A percentile compares a stretch with the other conserved stretches of the same genome.
phyloP scores from a whole-genome alignment of 2,797 vertebrate species.

The Micromesistius poutassou region DNA sequence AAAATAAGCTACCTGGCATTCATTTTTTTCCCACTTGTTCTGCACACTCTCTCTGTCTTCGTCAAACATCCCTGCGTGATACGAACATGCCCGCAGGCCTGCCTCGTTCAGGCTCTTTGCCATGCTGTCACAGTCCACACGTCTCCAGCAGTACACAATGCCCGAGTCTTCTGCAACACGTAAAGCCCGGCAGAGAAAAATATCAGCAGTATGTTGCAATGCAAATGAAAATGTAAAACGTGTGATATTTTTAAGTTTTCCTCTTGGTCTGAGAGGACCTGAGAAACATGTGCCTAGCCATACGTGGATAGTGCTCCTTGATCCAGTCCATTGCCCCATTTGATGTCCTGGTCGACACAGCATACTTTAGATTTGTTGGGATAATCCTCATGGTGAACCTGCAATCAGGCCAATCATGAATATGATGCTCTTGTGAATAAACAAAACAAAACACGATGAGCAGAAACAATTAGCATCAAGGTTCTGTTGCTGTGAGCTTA shows the following conservation, averaged over 20 bases:
- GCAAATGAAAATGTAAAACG: no score
- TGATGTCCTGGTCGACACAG: slow-evolving; percentile 94
- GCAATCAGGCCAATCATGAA: slow-evolving; percentile 24
- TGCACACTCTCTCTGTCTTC: slow-evolving; percentile 85
- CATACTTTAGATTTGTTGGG: slow-evolving; percentile 90
- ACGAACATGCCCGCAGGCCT: slow-evolving; percentile 83
- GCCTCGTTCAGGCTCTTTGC: slow-evolving; percentile 81
- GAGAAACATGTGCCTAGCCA: slow-evolving; percentile 34
- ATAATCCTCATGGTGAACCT: slow-evolving; percentile 99
- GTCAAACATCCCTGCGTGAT: slow-evolving; percentile 89
- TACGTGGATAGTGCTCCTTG: slow-evolving; percentile 89
- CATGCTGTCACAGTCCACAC: slow-evolving; percentile 89
- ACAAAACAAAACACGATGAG: no score
- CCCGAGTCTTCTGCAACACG: slow-evolving; percentile 86
- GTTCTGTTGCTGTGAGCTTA: background rate
- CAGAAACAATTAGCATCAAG: no score
- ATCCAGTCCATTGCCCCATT: slow-evolving; percentile 93
- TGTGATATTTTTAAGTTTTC: no score
- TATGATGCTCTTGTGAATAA: no score
- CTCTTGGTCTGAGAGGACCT: no score
- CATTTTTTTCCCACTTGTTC: slow-evolving; percentile 95
- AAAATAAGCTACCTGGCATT: slow-evolving; percentile 88
- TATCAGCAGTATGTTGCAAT: no score
- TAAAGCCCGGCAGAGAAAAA: no score
- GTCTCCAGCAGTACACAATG: slow-evolving; percentile 94